Conservation (phyloP, 1,140 invertebrate species). For the Wasmannia auropunctata region DNA sequence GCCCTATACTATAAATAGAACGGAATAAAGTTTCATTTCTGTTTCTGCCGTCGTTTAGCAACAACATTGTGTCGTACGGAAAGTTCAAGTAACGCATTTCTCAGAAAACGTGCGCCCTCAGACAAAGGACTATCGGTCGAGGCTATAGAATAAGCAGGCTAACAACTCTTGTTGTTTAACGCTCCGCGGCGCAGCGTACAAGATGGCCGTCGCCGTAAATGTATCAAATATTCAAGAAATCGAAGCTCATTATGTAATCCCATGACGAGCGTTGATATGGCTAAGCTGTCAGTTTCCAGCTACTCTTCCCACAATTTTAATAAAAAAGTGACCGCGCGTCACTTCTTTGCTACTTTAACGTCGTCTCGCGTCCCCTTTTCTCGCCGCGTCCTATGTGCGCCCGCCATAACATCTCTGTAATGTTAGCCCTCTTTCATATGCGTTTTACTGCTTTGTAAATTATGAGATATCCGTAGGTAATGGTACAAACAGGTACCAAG, state of each 20-base stretch:
- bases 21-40: neutral
- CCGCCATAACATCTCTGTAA: neutral
- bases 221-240: conserved; percentile 82
- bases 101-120: neutral
- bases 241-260: conserved; percentile 62
- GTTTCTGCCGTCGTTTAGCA: neutral
- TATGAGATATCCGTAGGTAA: conserved; percentile 3
- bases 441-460: conserved; percentile 22
- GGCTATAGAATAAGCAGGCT: conserved; percentile 82
- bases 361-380: conserved; percentile 42
- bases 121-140: conserved; percentile 42
- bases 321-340: conserved; percentile 40
- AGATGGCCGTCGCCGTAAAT: conserved; percentile 77
- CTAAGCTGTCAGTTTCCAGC: conserved; percentile 56
- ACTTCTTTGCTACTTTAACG: conserved; percentile 22
- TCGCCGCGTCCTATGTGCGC: conserved; percentile 13
- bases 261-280: conserved; percentile 51
- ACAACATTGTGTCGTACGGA: neutral
- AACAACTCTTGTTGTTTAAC: conserved; percentile 84
- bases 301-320: conserved; percentile 55
- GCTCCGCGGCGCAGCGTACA: conserved; percentile 75
- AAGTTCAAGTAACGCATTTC: conserved; percentile 44
- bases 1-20: neutral
- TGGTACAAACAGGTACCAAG: neutral
- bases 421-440: conserved; percentile 14